Evolutionary conservation across 2,888 invertebrate genomes (phyloP), one percentile per base, ranked within the genome.

Genomic region (Branchinecta sandiegonensis): DNA sequence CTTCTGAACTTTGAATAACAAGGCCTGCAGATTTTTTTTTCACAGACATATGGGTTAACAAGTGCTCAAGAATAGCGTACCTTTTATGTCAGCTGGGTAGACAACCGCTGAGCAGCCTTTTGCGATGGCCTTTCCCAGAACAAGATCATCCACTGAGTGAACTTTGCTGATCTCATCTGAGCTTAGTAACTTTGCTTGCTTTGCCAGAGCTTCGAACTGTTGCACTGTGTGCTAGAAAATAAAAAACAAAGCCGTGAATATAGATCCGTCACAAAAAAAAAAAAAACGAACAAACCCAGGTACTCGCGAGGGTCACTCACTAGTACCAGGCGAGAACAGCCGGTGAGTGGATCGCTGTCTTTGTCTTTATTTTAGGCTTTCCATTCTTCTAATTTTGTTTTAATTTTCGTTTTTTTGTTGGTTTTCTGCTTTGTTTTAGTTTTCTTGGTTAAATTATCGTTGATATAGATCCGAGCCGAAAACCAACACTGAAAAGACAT

Each of bases 21-120:
- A n/a, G n/a, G n/a, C n/a, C n/a, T n/a, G 66, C 47, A 14, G 14
- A n/a, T 47, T 14, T 67, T 63, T 50, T 67, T 47, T n/a, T 11
- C 14, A n/a, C 50, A 56, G 50, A 46, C 50, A 46, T 12, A 5
- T 65, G n/a, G 14, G 65, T 46, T n/a, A 68, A 66, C 47, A 17
- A 12, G 64, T 68, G 17, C 11, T 68, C 48, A 50, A 48, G 65
- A 69, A 71, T 66, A 69, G 71, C 71, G 70, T 71, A 69, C 73
- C 73, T 72, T 81, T 82, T 67, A 83, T 78, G 69, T 81, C 81
- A 1, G 87, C 87, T 6, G 85, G 83, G 77, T 90, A 89, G 1
- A 91, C 89, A 47, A 87, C 89, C 46, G 88, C 90, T 72, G 86
- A 87, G 75, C 88, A 86, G 14, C 90, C 90, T 77, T 90, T 88